Base-by-base conservation (phyloP, 2,888 invertebrate species). In the Muscina levida region DNA sequence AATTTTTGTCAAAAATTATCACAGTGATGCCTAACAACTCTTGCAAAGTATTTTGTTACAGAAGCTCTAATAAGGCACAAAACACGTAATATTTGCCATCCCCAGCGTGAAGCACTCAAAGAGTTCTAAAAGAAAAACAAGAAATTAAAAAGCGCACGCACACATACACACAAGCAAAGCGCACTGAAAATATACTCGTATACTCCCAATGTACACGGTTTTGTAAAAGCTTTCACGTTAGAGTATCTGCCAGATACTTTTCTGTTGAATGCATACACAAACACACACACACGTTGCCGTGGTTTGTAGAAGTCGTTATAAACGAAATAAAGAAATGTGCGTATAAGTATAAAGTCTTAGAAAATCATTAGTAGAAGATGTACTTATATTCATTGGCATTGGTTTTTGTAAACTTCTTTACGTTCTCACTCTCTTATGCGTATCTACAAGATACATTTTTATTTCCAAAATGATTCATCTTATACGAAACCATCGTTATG, bases 91-190 rank as follows among this genome's bases (percentile, higher is more conserved):
- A 31, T 8, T 31, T 31, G 31, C 31, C 31, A 31, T 31, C 31
- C 8, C 31, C 31, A 31, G n/a, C n/a, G n/a, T 8, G 56, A 1
- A 56, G 26, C 4, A 48, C 10, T 26, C 13, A 13, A 11, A 37
- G 42, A 62, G 62, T 62, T 19, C 22, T 56, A 53, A 51, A 42
- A 65, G 79, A 82, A 81, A 79, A 82, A 83, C 82, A 83, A 72
- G 77, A 31, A 74, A 57, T 31, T 4, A 39, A 15, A 19, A 17
- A 70, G 24, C 57, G 17, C 56, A 72, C 51, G 71, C 42, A 42
- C 62, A 19, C 24, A 62, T 15, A 31, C 26, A 44, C 3, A 62
- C 15, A n/a, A 44, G 37, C 10, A 37, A 4, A 48, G 4, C 22
- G 19, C 8, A 53, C 15, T 19, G 46, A 22, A 13, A 3, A 11